Base-by-base conservation (phyloP, 2,113 vertebrate genomes). In the Eclectus roratus region DNA sequence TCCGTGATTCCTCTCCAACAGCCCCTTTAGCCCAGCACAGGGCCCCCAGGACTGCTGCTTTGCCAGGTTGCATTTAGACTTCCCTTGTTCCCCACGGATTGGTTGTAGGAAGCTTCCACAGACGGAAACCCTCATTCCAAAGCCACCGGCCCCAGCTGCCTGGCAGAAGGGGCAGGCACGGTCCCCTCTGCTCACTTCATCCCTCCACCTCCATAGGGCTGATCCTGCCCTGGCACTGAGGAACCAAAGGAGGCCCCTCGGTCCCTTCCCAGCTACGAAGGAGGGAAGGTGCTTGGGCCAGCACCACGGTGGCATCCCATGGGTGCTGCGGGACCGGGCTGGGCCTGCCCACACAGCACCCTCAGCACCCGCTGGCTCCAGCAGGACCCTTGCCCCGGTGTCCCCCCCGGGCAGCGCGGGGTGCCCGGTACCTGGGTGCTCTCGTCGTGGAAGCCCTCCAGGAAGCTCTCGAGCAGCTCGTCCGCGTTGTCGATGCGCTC, bases 401-500 rank as follows among this genome's bases (percentile, higher is more conserved):
- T 4, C 61, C 7, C 52, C 39, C 2, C 17, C 28, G n/a, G 1
- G 52, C n/a, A n/a, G 47, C 23, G 2, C 37, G 5, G 49, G 39
- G 10, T 1, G 12, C 43, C 24, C 14, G 16, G 10, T 20, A 99
- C 99, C 99, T 99, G 99, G 53, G 99, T 99, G 98, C 99, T 99
- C 97, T 99, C 99, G 4, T 99, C 99, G 0, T 99, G 99, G 98
- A 99, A 99, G 49, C 99, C 99, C 97, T 99, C 99, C 52, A 99
- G 97, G 97, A 99, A 99, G 97, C 99, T 99, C 97, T 99, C 99
- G 78, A 99, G 98, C 74, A 99, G 98, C 95, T 99, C 99, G 0
- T 99, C 99, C 0, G 99, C 99, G 0, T 99, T 99, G 97, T 99
- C 99, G 0, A 99, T 99, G 55, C 99, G 98, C 97, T 99, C 99